These are phyloP conservation scores for Myrmecobius fasciatus DNA, from an alignment of 2,113 vertebrate genomes.

Conservation along the genomic window DNA sequence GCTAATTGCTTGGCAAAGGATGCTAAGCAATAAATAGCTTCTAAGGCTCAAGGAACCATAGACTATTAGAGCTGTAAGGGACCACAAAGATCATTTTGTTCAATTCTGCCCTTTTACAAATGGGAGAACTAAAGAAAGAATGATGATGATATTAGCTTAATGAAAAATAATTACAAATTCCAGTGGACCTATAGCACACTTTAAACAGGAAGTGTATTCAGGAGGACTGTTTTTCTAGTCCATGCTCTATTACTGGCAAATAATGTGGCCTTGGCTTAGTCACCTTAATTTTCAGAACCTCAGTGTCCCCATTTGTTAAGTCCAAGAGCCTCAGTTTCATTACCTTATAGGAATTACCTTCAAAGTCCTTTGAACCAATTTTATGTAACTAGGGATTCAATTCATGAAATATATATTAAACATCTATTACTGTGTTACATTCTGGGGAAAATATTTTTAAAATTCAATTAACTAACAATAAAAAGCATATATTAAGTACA, in stretches of 20 bases:
- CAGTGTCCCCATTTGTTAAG: background rate
- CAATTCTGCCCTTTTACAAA: background rate
- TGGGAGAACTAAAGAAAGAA: background rate
- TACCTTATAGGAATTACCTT: background rate
- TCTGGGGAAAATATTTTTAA: background rate
- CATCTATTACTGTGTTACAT: background rate
- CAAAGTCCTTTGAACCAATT: background rate
- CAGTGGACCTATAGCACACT: background rate
- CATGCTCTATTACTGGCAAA: background rate
- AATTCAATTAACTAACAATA: background rate
- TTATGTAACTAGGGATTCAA: background rate
- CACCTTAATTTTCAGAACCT: background rate
- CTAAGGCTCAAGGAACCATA: background rate
- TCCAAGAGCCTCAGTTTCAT: background rate
- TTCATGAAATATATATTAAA: background rate
- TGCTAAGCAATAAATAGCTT: background rate
- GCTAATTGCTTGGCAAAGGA: background rate
- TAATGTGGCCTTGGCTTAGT: background rate
- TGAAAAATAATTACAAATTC: background rate
- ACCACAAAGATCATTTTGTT: background rate
- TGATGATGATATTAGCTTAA: background rate
- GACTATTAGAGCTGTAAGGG: background rate
- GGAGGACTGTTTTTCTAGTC: background rate
- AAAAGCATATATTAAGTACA: background rate
- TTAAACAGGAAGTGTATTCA: background rate